Percentiles rank a stretch among this genome's conserved stretches.
phyloP scores from a whole-genome alignment of 2,113 vertebrate genomes.

The Sinocyclocheilus grahami region DNA sequence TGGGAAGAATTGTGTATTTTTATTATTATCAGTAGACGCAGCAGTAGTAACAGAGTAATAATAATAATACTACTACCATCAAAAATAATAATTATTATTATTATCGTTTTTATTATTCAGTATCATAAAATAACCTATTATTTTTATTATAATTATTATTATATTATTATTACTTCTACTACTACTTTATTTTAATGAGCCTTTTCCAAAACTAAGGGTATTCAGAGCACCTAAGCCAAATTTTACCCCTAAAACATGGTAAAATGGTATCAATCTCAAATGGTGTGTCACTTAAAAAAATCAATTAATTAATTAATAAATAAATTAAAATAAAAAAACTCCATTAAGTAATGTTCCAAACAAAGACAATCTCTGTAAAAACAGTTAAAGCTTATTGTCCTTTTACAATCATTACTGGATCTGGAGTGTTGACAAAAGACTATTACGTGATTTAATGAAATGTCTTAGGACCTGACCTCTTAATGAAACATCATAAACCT shows the following conservation, averaged over 20 bases:
- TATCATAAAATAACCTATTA: too few relatives aligned
- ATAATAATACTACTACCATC: too few relatives aligned
- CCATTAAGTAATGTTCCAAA: background rate
- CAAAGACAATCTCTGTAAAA: conserved; percentile 24
- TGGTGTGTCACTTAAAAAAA: background rate
- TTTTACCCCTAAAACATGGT: background rate
- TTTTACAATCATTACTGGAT: conserved; percentile 39
- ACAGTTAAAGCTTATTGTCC: conserved; percentile 17
- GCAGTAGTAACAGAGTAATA: too few relatives aligned
- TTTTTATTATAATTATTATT: background rate
- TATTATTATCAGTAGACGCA: too few relatives aligned
- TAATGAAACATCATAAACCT: conserved; percentile 56
- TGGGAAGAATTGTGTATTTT: too few relatives aligned
- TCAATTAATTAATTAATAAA: too few relatives aligned
- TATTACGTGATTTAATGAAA: conserved; percentile 56
- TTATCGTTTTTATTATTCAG: too few relatives aligned
- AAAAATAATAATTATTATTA: too few relatives aligned
- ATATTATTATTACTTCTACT: too few relatives aligned
- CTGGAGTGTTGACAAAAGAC: conserved; percentile 33
- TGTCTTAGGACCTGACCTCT: conserved; percentile 48
- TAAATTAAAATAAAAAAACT: background rate
- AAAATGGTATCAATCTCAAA: background rate
- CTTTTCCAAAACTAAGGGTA: background rate
- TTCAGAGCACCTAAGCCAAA: background rate
- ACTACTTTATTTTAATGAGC: background rate